Evolutionary conservation across 2,797 vertebrate species (phyloP), one percentile per base, ranked within the genome.

Genomic region (Iguana delicatissima): DNA sequence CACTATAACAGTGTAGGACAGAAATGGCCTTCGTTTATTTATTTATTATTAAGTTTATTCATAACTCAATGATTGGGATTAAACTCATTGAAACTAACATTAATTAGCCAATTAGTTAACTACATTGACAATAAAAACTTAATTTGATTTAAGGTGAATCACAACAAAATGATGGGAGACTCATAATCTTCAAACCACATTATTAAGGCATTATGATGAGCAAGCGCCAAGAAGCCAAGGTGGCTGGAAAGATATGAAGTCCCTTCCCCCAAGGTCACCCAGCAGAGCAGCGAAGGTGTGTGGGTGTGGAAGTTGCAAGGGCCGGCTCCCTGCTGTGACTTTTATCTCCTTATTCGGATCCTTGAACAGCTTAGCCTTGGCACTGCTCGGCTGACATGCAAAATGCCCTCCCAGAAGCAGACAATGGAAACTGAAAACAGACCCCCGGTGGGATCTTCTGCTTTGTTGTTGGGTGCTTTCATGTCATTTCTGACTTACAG

Each of bases 341-440:
- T 13, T 32, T 38, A n/a, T 74, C 69, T 74, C 89, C 89, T 90
- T 90, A 82, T 90, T 62, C 64, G 89, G 77, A n/a, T 82, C 67
- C 67, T 46, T 38, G 84, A 42, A 80, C 38, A 1, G 10, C 16
- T 74, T 57, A 64, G 18, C 80, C 29, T 50, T 46, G 29, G 80
- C 80, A 22, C 13, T 4, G 26, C 50, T 74, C 52, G 1, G 12
- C 64, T 72, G 86, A 69, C 86, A 16, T 3, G 46, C 50, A 82
- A 18, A 32, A 32, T 3, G 35, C 12, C 35, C 29, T 24, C n/a
- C 20, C 24, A 72, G 22, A 29, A 50, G 35, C 32, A 14, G 72
- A 14, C 32, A 35, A 32, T 72, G 3, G 32, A 72, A 72, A 73
- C 14, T 5, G 29, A 16, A 13, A 13, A n/a, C 12, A 35, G 72